These are phyloP conservation scores for Lasioglossum malachurum DNA, from an alignment of 2,888 invertebrate species.

Conservation along the genomic window DNA sequence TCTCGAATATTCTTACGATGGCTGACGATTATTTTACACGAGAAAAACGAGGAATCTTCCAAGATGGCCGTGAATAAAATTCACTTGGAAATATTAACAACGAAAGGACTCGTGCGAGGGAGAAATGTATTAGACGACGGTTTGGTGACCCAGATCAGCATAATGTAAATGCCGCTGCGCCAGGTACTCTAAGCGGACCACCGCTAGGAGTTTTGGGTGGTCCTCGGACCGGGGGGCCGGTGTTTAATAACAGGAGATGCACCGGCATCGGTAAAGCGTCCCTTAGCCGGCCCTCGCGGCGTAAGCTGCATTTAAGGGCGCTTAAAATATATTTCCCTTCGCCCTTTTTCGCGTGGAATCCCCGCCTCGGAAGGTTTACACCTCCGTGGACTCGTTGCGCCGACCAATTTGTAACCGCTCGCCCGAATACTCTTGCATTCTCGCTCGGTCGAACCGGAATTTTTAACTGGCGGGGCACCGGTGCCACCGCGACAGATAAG, in stretches of 20 bases:
- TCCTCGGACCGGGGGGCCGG: conserved; percentile 30
- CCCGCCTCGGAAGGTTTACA: conserved; percentile 27
- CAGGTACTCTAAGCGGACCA: conserved; percentile 1
- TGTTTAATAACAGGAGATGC: conserved; percentile 75
- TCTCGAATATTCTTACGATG: too few relatives aligned
- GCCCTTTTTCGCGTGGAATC: conserved; percentile 5
- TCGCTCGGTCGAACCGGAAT: neutral
- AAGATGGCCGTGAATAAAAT: too few relatives aligned
- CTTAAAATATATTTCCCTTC: conserved; percentile 57
- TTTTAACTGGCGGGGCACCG: conserved; percentile 33
- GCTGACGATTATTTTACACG: too few relatives aligned
- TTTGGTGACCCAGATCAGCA: neutral
- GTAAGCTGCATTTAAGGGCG: conserved; percentile 68
- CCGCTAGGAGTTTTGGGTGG: conserved; percentile 15
- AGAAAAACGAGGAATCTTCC: too few relatives aligned
- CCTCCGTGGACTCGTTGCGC: conserved; percentile 18
- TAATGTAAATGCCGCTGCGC: neutral
- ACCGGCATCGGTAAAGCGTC: conserved; percentile 63
- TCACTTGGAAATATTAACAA: too few relatives aligned
- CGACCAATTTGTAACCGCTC: conserved; percentile 15
- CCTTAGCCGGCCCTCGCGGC: conserved; percentile 45
- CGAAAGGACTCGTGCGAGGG: too few relatives aligned
- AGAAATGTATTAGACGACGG: neutral
- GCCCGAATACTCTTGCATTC: neutral
- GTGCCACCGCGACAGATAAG: conserved; percentile 16